Conservation (phyloP, 2,113 vertebrate species). For the Zosterops lateralis region DNA sequence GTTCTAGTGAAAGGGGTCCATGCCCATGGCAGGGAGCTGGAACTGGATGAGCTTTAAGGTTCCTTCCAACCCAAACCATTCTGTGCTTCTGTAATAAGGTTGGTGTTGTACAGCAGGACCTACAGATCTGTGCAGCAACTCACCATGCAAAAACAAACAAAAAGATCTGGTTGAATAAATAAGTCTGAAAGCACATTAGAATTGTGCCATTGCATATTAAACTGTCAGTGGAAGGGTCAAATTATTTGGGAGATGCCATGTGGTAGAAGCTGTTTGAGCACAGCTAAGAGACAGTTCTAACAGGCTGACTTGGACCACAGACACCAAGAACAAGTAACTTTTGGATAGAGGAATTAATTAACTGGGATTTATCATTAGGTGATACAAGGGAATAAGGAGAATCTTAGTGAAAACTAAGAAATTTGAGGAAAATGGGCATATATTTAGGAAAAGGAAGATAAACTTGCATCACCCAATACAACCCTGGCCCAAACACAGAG, state of each 20-base stretch:
- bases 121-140: neutral
- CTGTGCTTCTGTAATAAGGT: neutral
- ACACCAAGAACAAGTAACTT: neutral
- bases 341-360: neutral
- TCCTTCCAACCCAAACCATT: neutral
- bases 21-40: neutral
- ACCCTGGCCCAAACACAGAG: neutral
- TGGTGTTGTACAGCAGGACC: neutral
- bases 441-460: neutral
- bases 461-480: neutral
- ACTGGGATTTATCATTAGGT: neutral
- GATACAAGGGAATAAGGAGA: neutral
- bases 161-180: neutral
- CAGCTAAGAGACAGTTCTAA: neutral
- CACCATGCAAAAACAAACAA: rapidly evolving
- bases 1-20: neutral
- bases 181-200: neutral
- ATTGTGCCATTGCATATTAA: neutral
- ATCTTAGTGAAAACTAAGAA: neutral
- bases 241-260: neutral
- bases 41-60: neutral
- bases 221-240: neutral
- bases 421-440: neutral
- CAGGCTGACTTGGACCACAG: neutral
- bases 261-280: neutral